Evolutionary conservation across 2,797 vertebrate species (phyloP), one percentile per base, ranked within the genome.

Genomic region (Antennarius maculatus): DNA sequence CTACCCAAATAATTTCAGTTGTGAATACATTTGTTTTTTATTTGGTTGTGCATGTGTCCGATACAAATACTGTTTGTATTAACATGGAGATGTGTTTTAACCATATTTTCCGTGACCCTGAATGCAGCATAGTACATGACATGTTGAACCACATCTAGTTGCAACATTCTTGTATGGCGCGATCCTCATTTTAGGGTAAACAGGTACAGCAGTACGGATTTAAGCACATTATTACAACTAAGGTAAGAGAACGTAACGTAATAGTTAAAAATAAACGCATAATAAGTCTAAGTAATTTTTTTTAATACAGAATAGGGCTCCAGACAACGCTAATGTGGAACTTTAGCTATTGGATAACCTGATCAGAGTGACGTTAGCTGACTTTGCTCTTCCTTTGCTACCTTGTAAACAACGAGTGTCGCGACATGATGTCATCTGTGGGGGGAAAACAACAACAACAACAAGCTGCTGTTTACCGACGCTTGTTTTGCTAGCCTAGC

Each of bases 121-220:
- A 88, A 88, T 1, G 67, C 65, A 72, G 3, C 83, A 66, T 27
- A 13, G 3, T 49, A 18, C 62, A 37, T 56, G 64, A 57, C 50
- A 68, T 65, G 34, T 48, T 80, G 59, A 59, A 47, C 71, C 34
- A 47, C 80, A 61, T 74, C 41, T 8, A 55, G 23, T 59, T 62
- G 0, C 16, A 48, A 74, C 70, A 63, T 64, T 86, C 28, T 71
- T 13, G 8, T 50, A 49, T 4, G 15, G 54, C 31, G 68, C 66
- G 69, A 48, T 54, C 55, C 61, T 41, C 3, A 45, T 43, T 68
- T 58, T 71, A 52, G 50, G 42, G 46, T 49, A 59, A 28, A 16
- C 13, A 17, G 29, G 37, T 39, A 47, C 51, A 51, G 1, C 5
- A 23, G 45, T 61, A 43, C 45, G 7, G 2, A 39, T 8, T 8